Evolutionary conservation across 64 coral and sea anemone genomes (phyloP).

Genomic region (Exaiptasia diaphana): DNA sequence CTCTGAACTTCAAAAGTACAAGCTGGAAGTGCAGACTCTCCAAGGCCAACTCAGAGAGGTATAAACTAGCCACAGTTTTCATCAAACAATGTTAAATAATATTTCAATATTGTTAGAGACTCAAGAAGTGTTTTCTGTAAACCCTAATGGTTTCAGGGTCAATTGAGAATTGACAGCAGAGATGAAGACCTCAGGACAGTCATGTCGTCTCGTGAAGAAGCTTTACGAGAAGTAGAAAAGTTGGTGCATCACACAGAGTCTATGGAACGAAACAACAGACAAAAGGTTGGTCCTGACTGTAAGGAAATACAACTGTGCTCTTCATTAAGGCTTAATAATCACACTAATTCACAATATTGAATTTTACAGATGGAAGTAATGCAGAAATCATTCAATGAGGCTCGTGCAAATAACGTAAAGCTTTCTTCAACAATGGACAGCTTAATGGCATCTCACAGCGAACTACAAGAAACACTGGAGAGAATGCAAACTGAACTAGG

Average conservation of each 20-base stretch:
- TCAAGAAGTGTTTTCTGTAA: too few relatives aligned
- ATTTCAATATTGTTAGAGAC: too few relatives aligned
- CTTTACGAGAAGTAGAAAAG: conserved; percentile 73
- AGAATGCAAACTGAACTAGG: conserved; percentile 76
- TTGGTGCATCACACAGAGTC: conserved; percentile 61
- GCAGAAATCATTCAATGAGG: conserved; percentile 64
- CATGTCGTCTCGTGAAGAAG: conserved; percentile 75
- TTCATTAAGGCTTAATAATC: background rate
- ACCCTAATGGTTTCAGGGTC: conserved; percentile 46
- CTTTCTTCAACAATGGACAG: conserved; percentile 73
- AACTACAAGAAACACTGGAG: conserved; percentile 78
- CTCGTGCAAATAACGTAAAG: conserved; percentile 53
- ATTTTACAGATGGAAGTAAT: conserved; percentile 51
- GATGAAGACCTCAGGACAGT: conserved; percentile 67
- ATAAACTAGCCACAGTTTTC: too few relatives aligned
- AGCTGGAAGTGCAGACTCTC: conserved; percentile 39
- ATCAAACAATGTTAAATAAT: too few relatives aligned
- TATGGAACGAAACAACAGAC: conserved; percentile 63
- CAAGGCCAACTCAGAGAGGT: conserved; percentile 67
- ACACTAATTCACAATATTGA: background rate
- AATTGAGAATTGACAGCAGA: conserved; percentile 38
- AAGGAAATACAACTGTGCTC: background rate
- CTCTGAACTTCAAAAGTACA: conserved; percentile 46
- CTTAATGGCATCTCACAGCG: conserved; percentile 72
- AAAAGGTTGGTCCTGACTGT: conserved; percentile 42